phyloP scores from a whole-genome alignment of 92 coral and sea anemone genomes.

The Phenganax subtilis region DNA sequence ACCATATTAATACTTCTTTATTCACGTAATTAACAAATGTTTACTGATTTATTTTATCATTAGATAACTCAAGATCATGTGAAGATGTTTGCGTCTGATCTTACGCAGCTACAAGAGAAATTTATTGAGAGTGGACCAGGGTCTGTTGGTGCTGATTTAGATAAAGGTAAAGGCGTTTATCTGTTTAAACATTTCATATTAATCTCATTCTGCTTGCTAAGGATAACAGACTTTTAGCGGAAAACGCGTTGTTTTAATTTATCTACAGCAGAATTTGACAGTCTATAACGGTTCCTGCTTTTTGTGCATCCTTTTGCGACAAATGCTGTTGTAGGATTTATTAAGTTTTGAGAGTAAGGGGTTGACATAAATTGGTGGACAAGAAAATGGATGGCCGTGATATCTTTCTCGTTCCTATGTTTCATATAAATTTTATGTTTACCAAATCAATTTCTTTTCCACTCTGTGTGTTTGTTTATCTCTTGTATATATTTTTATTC shows the following conservation, averaged over 20 bases:
- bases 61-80: slow-evolving; percentile 98
- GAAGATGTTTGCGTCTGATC: slow-evolving; percentile 71
- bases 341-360: background rate
- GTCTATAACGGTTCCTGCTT: no score
- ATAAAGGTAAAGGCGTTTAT: slow-evolving; percentile 58
- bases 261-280: no score
- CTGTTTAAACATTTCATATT: background rate
- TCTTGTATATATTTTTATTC: background rate
- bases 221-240: no score
- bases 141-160: slow-evolving; percentile 84
- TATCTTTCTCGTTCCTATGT: no score
- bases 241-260: no score
- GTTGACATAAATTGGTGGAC: no score
- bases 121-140: slow-evolving; percentile 88
- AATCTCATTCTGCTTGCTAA: no score
- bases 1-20: background rate
- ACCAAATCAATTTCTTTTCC: background rate
- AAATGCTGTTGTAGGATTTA: no score
- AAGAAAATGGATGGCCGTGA: no score
- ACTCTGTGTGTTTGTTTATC: background rate
- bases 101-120: slow-evolving; percentile 81
- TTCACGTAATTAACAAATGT: background rate
- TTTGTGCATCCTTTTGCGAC: no score
- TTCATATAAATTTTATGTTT: no score
- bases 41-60: background rate